Percentiles rank a stretch among this genome's conserved stretches.
These are phyloP conservation scores for Zygogramma bicolorata DNA, from an alignment of 2,888 invertebrate genomes.

Conservation along the genomic window DNA sequence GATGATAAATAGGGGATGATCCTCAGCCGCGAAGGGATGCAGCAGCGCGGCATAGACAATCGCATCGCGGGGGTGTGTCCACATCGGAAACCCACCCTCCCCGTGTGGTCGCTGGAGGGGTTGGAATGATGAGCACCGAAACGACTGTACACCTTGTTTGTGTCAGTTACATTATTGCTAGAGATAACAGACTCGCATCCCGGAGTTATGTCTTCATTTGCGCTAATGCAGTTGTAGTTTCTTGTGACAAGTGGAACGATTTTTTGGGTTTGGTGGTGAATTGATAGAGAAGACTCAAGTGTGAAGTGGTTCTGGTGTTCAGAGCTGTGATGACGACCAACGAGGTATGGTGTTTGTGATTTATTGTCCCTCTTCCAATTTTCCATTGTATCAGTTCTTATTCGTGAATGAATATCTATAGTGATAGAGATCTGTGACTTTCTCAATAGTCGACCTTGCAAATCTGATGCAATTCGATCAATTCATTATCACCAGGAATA, in stretches of 20 bases:
- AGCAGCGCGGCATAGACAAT: slow-evolving; percentile 31
- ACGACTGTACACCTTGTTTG: slow-evolving; percentile 60
- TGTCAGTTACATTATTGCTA: slow-evolving; percentile 63
- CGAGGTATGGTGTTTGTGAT: background rate
- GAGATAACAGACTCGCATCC: slow-evolving; percentile 58
- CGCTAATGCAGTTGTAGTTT: slow-evolving; percentile 7
- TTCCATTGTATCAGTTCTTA: too few species aligned
- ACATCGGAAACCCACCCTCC: slow-evolving; percentile 58
- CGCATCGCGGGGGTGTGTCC: slow-evolving; percentile 60
- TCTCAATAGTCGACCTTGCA: too few species aligned
- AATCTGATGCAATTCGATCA: too few species aligned
- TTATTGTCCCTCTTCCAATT: too few species aligned
- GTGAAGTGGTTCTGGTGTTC: background rate
- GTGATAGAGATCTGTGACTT: too few species aligned
- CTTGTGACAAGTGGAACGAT: background rate
- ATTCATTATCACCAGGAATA: too few species aligned
- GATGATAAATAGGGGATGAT: background rate
- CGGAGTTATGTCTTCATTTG: slow-evolving; percentile 56
- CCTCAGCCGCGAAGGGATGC: background rate
- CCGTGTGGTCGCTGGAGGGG: slow-evolving; percentile 60
- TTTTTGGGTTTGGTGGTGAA: background rate
- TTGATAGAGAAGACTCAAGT: background rate
- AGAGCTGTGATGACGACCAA: background rate
- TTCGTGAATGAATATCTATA: too few species aligned
- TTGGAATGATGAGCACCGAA: slow-evolving; percentile 59